Conservation (phyloP, 2,797 vertebrate genomes). For the Acrossocheilus fasciatus region DNA sequence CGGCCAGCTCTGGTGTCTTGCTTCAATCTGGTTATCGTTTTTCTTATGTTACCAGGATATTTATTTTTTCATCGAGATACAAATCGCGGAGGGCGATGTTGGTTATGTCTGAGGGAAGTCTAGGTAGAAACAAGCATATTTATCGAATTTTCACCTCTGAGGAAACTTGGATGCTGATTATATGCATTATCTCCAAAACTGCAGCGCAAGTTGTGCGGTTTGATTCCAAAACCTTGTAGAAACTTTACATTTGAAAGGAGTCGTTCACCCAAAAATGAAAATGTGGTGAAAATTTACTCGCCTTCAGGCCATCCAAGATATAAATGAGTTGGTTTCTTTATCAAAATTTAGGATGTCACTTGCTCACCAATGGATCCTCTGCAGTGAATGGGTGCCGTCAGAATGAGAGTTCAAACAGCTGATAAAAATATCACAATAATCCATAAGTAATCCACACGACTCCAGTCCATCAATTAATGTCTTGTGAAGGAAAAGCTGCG, state of each 20-base stretch:
- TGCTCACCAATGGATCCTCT: background rate
- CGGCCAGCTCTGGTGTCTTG: slow-evolving; percentile 47
- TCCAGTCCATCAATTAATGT: background rate
- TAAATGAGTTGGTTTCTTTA: background rate
- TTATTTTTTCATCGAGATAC: slow-evolving; percentile 34
- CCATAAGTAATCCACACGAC: background rate
- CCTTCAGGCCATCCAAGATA: background rate
- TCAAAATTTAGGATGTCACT: background rate
- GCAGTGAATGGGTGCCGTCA: background rate
- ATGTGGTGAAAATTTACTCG: background rate
- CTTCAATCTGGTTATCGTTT: slow-evolving; percentile 47
- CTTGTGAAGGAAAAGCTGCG: background rate
- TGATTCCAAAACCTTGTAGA: background rate
- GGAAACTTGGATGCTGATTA: slow-evolving; percentile 21
- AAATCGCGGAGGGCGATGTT: slow-evolving; percentile 19
- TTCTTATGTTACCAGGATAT: slow-evolving; percentile 25
- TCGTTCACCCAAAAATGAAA: background rate
- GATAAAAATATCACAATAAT: background rate
- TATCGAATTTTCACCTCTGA: slow-evolving; percentile 45
- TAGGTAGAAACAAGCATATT: slow-evolving; percentile 34
- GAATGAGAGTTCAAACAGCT: background rate
- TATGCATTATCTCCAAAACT: slow-evolving; percentile 14
- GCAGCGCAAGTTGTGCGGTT: background rate
- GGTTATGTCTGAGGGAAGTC: slow-evolving; percentile 25
- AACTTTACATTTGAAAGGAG: background rate